These are phyloP conservation scores for Tetrao urogallus DNA, from an alignment of 2,113 vertebrate species.

Conservation along the genomic window DNA sequence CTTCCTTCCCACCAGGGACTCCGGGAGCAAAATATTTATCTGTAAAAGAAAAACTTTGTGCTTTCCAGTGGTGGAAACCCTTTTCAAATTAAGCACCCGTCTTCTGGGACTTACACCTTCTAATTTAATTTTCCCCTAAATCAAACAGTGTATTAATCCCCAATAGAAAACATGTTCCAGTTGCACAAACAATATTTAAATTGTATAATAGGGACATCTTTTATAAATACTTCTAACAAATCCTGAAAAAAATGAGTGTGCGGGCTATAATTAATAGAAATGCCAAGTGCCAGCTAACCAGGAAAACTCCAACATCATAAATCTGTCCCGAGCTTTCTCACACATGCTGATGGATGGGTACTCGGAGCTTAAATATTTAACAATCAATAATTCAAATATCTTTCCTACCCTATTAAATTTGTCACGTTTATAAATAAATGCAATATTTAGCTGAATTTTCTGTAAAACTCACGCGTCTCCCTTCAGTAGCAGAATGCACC, in stretches of 20 bases:
- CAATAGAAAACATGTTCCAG: conserved; percentile 68
- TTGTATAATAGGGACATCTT: conserved; percentile 68
- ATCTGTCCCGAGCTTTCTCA: conserved; percentile 78
- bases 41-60: conserved; percentile 19
- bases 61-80: conserved; percentile 36
- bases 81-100: conserved; percentile 29
- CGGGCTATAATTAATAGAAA: conserved; percentile 82
- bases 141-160: conserved; percentile 69
- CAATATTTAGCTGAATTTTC: conserved; percentile 61
- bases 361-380: conserved; percentile 82
- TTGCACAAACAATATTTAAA: conserved; percentile 73
- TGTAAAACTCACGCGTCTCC: neutral
- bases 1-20: neutral
- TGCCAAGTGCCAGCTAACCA: conserved; percentile 81
- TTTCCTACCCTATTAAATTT: conserved; percentile 77
- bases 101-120: conserved; percentile 17
- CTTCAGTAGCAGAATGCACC: neutral
- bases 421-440: conserved; percentile 81
- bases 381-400: conserved; percentile 84
- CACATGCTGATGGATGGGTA: conserved; percentile 79
- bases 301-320: conserved; percentile 78
- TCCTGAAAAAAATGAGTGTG: conserved; percentile 16
- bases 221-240: conserved; percentile 64
- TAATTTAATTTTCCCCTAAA: conserved; percentile 70
- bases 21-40: neutral